These are phyloP conservation scores for Anolis apletophallus DNA, from an alignment of 2,797 vertebrate species.

Conservation along the genomic window DNA sequence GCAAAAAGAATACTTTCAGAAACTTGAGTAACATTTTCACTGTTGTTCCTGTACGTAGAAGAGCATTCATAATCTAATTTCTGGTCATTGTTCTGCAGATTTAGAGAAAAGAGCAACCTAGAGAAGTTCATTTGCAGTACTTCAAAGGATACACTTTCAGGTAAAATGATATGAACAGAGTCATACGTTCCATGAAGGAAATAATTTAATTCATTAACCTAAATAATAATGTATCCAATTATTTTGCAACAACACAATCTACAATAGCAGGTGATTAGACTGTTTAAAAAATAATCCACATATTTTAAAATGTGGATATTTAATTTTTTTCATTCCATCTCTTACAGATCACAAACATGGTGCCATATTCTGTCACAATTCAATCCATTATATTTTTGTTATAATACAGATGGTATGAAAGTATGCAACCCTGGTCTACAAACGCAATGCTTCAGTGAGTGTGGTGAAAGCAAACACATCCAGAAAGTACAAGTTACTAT, in stretches of 20 bases:
- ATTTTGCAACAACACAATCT: not conserved
- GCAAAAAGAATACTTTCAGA: not conserved
- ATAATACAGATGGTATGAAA: not conserved
- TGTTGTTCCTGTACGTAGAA: not conserved
- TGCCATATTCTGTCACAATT: not conserved
- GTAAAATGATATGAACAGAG: not conserved
- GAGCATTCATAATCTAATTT: not conserved
- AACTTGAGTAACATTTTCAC: not conserved
- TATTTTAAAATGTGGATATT: conserved; percentile 13
- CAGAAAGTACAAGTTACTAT: not conserved
- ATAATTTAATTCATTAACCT: not conserved
- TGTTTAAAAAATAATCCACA: conserved; percentile 1
- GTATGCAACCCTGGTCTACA: conserved; percentile 3
- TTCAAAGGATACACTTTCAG: conserved; percentile 9
- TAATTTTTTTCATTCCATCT: conserved; percentile 22
- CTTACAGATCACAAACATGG: conserved; percentile 22
- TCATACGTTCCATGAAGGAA: not conserved
- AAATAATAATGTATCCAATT: not conserved
- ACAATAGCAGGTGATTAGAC: not conserved
- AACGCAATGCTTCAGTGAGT: not conserved
- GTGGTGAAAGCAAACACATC: not conserved
- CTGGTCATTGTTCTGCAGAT: conserved; percentile 33
- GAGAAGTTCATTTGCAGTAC: not conserved
- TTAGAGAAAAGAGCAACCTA: conserved; percentile 17
- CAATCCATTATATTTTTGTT: conserved; percentile 4